Evolutionary conservation across 2,888 invertebrate species (phyloP).

Genomic region (Agonopterix alstromeriana): DNA sequence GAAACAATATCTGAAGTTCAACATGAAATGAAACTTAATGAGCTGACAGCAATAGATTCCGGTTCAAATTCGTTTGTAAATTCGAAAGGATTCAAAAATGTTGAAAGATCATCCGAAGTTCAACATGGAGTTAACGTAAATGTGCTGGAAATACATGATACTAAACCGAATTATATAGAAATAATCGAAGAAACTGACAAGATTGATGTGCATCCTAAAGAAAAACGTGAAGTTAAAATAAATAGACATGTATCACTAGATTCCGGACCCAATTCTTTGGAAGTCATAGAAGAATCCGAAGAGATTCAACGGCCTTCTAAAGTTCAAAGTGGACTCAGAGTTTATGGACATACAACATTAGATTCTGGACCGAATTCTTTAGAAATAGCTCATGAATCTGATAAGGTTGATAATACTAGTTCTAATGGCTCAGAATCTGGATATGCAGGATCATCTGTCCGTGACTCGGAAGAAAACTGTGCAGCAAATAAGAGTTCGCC

Average conservation of each 20-base stretch:
- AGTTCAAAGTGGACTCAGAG: conserved; percentile 1
- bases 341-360: too few relatives aligned
- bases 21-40: too few relatives aligned
- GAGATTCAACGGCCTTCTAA: neutral
- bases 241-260: too few relatives aligned
- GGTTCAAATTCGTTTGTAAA: neutral
- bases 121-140: too few relatives aligned
- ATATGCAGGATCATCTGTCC: conserved; percentile 37
- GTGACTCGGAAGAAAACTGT: neutral
- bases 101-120: conserved; percentile 3
- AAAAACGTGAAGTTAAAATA: too few relatives aligned
- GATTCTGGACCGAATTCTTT: too few relatives aligned
- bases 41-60: too few relatives aligned
- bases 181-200: too few relatives aligned
- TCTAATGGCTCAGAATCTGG: conserved; percentile 48
- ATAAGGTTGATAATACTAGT: conserved; percentile 32
- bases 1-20: conserved; percentile 6
- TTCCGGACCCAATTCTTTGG: neutral
- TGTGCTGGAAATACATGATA: too few relatives aligned
- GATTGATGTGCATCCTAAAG: too few relatives aligned
- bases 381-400: too few relatives aligned
- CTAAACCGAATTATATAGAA: too few relatives aligned
- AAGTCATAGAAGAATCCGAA: neutral
- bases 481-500: neutral
- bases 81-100: neutral